Evolutionary conservation across 2,113 vertebrate species (phyloP).

Genomic region (Nematolebias whitei): DNA sequence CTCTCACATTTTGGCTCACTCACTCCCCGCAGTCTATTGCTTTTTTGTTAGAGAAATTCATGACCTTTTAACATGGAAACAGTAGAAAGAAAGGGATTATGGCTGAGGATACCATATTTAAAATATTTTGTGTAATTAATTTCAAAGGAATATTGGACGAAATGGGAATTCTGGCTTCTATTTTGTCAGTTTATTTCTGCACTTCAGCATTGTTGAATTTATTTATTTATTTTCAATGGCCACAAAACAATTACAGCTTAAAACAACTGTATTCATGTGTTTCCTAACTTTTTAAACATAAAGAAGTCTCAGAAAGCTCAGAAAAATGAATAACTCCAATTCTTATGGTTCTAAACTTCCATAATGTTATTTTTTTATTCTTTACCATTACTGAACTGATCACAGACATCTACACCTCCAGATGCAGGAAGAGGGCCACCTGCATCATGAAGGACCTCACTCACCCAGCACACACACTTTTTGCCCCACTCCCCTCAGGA

Average conservation of each 20-base stretch:
- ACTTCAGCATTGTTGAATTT: not conserved
- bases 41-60: slow-evolving; percentile 5
- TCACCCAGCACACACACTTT: too few relatives aligned
- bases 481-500: too few relatives aligned
- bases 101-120: not conserved
- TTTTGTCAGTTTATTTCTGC: slow-evolving; percentile 4
- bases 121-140: not conserved
- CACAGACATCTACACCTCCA: too few relatives aligned
- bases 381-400: slow-evolving; percentile 1
- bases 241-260: slow-evolving; percentile 3
- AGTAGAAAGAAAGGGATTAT: not conserved
- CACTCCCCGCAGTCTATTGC: slow-evolving; percentile 6
- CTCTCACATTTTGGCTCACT: slow-evolving; percentile 20
- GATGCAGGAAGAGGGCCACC: too few relatives aligned
- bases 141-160: not conserved
- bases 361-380: not conserved
- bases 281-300: not conserved
- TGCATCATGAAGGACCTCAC: too few relatives aligned
- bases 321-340: not conserved
- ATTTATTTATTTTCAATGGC: not conserved
- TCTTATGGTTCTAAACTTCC: not conserved
- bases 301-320: not conserved
- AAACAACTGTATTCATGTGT: not conserved
- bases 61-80: slow-evolving; percentile 11
- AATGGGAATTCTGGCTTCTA: not conserved